These are phyloP conservation scores for Hydractinia echinata DNA, from an alignment of 30 jellyfish, hydroid and myxozoan species.

Conservation along the genomic window DNA sequence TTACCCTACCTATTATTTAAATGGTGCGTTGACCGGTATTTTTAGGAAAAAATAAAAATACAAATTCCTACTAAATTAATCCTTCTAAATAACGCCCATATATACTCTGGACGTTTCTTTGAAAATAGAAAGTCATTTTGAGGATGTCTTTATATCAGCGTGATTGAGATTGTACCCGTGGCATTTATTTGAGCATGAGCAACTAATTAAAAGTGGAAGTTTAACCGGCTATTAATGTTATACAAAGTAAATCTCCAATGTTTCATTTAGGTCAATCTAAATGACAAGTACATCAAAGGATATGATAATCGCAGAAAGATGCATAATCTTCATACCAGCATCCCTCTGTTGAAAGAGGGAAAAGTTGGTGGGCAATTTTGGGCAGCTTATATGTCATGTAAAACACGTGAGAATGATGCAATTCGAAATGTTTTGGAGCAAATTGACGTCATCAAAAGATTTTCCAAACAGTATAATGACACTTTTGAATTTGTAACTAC, in stretches of 20 bases:
- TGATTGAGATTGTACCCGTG: no score
- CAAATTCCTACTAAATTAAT: no score
- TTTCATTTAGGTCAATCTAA: background rate
- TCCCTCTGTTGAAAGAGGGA: background rate
- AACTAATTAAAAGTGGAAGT: no score
- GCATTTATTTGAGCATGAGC: no score
- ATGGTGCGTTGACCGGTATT: no score
- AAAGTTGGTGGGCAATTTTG: conserved; percentile 29
- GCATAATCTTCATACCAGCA: background rate
- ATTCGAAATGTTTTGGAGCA: conserved; percentile 18
- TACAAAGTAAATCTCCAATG: background rate
- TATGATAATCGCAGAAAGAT: background rate
- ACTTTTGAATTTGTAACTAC: conserved; percentile 8
- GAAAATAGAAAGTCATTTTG: no score
- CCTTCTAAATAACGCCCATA: no score
- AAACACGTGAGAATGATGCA: conserved; percentile 17
- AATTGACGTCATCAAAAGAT: conserved; percentile 16
- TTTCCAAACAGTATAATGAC: background rate
- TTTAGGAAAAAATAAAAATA: no score
- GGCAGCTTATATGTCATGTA: conserved; percentile 9
- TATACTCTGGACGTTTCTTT: no score
- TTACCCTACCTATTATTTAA: no score
- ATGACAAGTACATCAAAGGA: background rate
- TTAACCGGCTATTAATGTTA: no score
- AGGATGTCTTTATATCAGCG: no score